Percentiles rank a stretch among this genome's conserved stretches.
Conservation (phyloP, 2,888 invertebrate genomes). For the Cosmorhoe ocellata region DNA sequence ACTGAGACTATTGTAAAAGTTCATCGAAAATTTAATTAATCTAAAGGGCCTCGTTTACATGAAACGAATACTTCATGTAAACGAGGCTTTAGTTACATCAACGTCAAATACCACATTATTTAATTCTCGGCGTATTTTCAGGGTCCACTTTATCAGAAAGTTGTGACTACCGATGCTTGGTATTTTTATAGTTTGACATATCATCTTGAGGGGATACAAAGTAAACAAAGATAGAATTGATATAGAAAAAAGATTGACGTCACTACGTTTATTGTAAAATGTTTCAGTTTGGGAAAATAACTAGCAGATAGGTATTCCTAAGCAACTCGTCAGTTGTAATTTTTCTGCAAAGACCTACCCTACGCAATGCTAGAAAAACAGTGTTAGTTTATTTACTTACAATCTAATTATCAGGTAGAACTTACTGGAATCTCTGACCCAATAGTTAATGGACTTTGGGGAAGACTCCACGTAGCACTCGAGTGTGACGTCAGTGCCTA, state of each 20-base stretch:
- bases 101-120: slow-evolving; percentile 34
- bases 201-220: slow-evolving; percentile 14
- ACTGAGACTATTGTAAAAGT: too few species aligned
- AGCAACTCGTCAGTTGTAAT: too few species aligned
- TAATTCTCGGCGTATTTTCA: slow-evolving; percentile 28
- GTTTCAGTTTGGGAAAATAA: too few species aligned
- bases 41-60: too few species aligned
- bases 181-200: slow-evolving; percentile 28
- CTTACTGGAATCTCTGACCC: slow-evolving; percentile 93
- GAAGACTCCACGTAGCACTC: slow-evolving; percentile 96
- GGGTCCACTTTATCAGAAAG: slow-evolving; percentile 26
- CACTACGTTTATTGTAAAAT: too few species aligned
- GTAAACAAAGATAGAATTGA: slow-evolving; percentile 15
- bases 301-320: too few species aligned
- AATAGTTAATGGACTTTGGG: slow-evolving; percentile 95
- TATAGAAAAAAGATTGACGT: too few species aligned
- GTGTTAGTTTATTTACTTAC: too few species aligned
- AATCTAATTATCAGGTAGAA: too few species aligned
- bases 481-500: slow-evolving; percentile 92
- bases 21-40: too few species aligned
- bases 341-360: too few species aligned
- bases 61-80: not conserved
- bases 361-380: too few species aligned
- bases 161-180: slow-evolving; percentile 27
- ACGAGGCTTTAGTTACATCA: slow-evolving; percentile 10